Percentiles rank a stretch among this genome's conserved stretches.
Conservation (phyloP, 2,113 vertebrate species). For the Tachycineta bicolor region DNA sequence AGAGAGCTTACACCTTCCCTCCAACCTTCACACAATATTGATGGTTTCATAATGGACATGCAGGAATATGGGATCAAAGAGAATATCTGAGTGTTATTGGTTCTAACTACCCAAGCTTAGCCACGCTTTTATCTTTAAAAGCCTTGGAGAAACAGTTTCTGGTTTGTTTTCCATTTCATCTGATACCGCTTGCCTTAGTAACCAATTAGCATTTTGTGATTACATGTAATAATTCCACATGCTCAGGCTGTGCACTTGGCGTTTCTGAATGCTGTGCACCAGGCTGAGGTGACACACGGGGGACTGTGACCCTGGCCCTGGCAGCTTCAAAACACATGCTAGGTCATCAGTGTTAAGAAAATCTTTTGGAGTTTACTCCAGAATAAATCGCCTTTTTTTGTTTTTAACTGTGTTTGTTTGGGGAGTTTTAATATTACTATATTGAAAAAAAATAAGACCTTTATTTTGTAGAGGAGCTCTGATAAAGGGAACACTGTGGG, state of each 20-base stretch:
- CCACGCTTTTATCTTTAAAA: conserved; percentile 70
- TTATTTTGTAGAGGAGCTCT: not conserved
- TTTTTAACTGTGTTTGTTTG: not conserved
- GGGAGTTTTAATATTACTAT: accelerated
- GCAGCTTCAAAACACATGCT: not conserved
- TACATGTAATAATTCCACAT: not conserved
- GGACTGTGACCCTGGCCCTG: not conserved
- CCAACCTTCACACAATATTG: not conserved
- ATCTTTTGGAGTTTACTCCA: not conserved
- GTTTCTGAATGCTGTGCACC: not conserved
- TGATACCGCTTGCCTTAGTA: not conserved
- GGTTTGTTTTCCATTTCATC: conserved; percentile 50
- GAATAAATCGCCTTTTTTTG: not conserved
- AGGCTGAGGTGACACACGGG: not conserved
- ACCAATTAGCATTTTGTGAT: conserved; percentile 12
- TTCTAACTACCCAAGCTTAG: conserved; percentile 50
- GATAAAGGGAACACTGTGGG: not conserved
- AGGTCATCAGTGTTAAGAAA: not conserved
- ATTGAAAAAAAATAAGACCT: not conserved
- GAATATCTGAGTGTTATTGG: conserved; percentile 34
- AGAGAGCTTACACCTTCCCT: conserved; percentile 29
- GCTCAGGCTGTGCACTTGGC: not conserved
- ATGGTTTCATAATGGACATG: conserved; percentile 40
- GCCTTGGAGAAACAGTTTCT: conserved; percentile 50
- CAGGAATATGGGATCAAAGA: conserved; percentile 58